Base-by-base conservation (phyloP, 2,113 vertebrate species). In the Uria aalge region DNA sequence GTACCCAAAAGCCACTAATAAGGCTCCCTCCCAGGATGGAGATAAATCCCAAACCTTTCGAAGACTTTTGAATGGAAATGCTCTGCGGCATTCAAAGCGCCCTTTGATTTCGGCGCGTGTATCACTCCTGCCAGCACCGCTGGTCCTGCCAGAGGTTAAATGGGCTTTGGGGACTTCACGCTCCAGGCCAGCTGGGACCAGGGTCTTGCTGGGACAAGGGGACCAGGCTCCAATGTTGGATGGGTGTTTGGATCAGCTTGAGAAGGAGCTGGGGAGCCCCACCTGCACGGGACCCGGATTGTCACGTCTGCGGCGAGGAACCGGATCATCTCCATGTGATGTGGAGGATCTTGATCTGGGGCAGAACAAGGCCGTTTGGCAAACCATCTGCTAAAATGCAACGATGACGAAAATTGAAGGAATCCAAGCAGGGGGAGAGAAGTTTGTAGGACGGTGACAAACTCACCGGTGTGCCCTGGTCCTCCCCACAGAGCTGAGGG, bases 1-100 rank as follows among this genome's bases (percentile, higher is more conserved):
- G 95, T 94, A 90, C 74, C 95, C 86, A 94, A 95, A 97, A 95
- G 95, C 95, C 77, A 20, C 95, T 97, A 95, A 97, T 94, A 96
- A 97, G 92, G 84, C 84, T 95, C 66, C 67, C 86, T 96, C 89
- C 87, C 94, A 90, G 89, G 66, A 66, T 23, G 62, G 62, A 96
- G 87, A 97, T 96, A 97, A 97, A 96, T 95, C 81, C 89, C 69
- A 80, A 92, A 87, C 84, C 74, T 95, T 94, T 79, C 0, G 0
- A 79, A 91, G 92, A 55, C 66, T 91, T 87, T 60, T 50, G 84
- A 91, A 95, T 67, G 74, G 12, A 91, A 95, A 95, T 82, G 89
- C 71, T 90, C 57, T 26, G 50, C 71, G 32, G 66, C 66, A 34
- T 88, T 85, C 91, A 38, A 64, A 85, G 77, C 2, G 1, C 38